phyloP scores from a whole-genome alignment of 1,140 invertebrate genomes.

The Triops longicaudatus region DNA sequence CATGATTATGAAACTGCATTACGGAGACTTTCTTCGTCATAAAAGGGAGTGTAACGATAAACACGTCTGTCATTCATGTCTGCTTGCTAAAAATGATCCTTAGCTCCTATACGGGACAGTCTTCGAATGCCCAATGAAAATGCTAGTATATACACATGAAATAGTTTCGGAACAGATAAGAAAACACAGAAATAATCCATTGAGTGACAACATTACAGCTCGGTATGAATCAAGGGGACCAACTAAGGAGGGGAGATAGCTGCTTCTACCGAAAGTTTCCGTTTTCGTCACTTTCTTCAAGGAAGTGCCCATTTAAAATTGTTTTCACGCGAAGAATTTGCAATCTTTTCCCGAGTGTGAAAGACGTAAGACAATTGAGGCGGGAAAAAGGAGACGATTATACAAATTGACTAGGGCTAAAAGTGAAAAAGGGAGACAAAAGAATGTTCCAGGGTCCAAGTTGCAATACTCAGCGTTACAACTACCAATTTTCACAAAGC shows the following conservation, averaged over 20 bases:
- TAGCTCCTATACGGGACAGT: neutral
- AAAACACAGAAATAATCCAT: neutral
- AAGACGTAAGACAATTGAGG: neutral
- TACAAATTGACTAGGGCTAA: neutral
- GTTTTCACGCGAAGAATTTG: neutral
- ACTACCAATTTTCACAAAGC: conserved; percentile 2
- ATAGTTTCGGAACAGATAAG: neutral
- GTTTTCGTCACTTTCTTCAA: too few relatives aligned
- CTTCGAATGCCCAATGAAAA: conserved; percentile 10
- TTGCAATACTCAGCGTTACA: neutral
- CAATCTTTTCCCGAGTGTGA: neutral
- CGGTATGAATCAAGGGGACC: neutral
- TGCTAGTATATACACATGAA: conserved; percentile 11
- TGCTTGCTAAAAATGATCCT: neutral
- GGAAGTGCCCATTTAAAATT: too few relatives aligned
- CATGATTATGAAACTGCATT: neutral
- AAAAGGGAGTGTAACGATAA: neutral
- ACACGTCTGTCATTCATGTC: neutral
- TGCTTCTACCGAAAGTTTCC: too few relatives aligned
- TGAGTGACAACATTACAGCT: neutral
- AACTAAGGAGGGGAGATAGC: neutral
- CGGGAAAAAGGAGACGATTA: neutral
- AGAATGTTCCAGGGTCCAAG: neutral
- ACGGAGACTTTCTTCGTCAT: neutral
- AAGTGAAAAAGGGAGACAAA: neutral